phyloP scores from a whole-genome alignment of 2,113 vertebrate species.

The Burhinus oedicnemus region DNA sequence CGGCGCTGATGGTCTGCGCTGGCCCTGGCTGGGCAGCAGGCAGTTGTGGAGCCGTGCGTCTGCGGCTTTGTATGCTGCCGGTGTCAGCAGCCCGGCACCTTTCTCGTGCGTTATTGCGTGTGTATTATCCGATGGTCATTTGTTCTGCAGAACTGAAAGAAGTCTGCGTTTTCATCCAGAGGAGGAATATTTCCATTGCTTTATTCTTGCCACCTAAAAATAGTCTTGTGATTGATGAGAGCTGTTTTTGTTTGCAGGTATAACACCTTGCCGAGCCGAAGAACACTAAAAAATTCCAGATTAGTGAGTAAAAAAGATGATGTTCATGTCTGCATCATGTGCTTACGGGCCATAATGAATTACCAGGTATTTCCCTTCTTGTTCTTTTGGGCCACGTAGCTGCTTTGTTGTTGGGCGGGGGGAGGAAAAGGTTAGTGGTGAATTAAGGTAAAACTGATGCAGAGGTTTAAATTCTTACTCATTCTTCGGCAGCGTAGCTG shows the following conservation, averaged over 20 bases:
- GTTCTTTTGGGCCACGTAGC: background rate
- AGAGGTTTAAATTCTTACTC: fast-evolving
- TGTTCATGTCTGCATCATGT: conserved; percentile 98
- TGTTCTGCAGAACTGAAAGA: background rate
- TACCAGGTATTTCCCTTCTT: conserved; percentile 85
- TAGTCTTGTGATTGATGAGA: fast-evolving
- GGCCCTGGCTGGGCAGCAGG: background rate
- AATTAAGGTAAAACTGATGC: fast-evolving
- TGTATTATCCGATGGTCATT: fast-evolving
- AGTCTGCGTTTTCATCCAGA: fast-evolving
- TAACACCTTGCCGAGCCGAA: conserved; percentile 92
- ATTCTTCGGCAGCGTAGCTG: background rate
- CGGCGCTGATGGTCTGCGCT: background rate
- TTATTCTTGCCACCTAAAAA: fast-evolving
- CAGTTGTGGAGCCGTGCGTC: background rate
- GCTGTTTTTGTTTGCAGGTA: conserved; percentile 76
- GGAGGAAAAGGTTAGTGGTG: background rate
- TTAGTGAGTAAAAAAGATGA: conserved; percentile 97
- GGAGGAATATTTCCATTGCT: background rate
- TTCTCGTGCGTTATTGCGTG: fast-evolving
- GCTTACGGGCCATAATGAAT: conserved; percentile 96
- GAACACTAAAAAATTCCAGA: conserved; percentile 93
- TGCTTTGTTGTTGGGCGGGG: background rate
- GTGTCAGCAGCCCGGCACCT: fast-evolving
- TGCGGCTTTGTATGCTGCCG: background rate